phyloP scores from a whole-genome alignment of 2,888 invertebrate genomes.

The Protula sp. region DNA sequence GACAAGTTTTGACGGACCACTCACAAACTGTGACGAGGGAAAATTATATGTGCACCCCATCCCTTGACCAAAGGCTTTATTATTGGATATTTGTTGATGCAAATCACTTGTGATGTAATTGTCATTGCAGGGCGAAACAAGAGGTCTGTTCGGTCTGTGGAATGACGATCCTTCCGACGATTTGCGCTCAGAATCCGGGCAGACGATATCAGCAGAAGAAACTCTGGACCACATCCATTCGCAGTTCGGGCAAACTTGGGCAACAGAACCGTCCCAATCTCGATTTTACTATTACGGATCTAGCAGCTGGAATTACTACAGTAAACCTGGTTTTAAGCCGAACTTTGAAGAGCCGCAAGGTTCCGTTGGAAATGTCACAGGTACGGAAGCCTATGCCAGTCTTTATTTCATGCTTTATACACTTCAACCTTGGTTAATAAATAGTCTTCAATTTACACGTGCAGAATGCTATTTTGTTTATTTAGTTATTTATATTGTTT shows the following conservation, averaged over 20 bases:
- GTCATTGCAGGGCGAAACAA: slow-evolving; percentile 6
- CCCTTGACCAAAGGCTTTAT: no score
- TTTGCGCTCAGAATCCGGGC: slow-evolving; percentile 3
- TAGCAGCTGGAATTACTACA: neutral
- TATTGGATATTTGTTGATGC: no score
- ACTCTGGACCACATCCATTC: slow-evolving; percentile 5
- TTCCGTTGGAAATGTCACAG: neutral
- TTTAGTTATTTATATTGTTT: no score
- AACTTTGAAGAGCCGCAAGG: slow-evolving; percentile 7
- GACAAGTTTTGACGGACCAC: no score
- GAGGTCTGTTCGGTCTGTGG: slow-evolving; percentile 15
- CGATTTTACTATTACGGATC: slow-evolving; percentile 7
- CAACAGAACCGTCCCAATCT: neutral
- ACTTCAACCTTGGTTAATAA: no score
- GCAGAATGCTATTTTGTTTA: no score
- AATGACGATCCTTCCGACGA: slow-evolving; percentile 7
- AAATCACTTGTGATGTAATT: neutral
- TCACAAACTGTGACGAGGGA: no score
- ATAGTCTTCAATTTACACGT: no score
- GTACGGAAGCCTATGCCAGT: no score
- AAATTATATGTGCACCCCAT: no score
- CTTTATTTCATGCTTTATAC: no score
- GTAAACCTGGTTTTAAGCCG: slow-evolving; percentile 9
- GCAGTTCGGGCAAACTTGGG: slow-evolving; percentile 8
- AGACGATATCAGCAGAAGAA: neutral